Conservation (phyloP, 2,113 vertebrate genomes). For the Chloroceryle aenea region DNA sequence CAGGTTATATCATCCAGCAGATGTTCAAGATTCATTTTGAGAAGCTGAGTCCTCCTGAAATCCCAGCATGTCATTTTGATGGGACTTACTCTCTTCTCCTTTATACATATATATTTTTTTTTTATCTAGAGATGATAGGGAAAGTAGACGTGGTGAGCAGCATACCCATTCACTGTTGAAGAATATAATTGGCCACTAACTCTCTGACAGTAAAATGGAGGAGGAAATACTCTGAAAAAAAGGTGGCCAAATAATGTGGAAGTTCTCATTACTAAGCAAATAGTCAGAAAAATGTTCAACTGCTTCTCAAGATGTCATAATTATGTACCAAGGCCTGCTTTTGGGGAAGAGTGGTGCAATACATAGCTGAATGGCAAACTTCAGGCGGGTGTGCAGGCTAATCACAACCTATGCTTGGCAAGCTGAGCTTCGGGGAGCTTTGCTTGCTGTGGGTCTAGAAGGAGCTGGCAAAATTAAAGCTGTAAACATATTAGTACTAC, state of each 20-base stretch:
- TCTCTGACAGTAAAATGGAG: neutral
- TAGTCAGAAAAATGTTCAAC: neutral
- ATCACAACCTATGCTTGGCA: neutral
- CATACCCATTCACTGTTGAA: neutral
- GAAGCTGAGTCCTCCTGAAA: slow-evolving; percentile 17
- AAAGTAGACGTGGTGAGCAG: fast-evolving
- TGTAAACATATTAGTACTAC: neutral
- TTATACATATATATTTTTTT: neutral
- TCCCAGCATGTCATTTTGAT: slow-evolving; percentile 21
- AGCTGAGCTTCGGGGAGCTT: neutral
- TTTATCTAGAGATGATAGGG: neutral
- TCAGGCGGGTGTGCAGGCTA: neutral
- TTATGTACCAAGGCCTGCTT: neutral
- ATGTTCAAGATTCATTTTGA: slow-evolving; percentile 48
- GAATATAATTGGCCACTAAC: neutral
- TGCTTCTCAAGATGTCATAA: neutral
- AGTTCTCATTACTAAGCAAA: neutral
- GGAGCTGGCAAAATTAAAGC: neutral
- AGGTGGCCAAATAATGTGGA: neutral
- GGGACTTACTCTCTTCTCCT: neutral
- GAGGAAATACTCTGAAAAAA: neutral
- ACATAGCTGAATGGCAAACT: neutral
- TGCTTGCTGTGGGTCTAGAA: neutral
- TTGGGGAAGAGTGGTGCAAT: fast-evolving
- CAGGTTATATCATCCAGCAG: slow-evolving; percentile 55